A percentile compares a stretch with the other conserved stretches of the same genome.
phyloP scores from a whole-genome alignment of 2,113 vertebrate genomes.

The Chionis minor region DNA sequence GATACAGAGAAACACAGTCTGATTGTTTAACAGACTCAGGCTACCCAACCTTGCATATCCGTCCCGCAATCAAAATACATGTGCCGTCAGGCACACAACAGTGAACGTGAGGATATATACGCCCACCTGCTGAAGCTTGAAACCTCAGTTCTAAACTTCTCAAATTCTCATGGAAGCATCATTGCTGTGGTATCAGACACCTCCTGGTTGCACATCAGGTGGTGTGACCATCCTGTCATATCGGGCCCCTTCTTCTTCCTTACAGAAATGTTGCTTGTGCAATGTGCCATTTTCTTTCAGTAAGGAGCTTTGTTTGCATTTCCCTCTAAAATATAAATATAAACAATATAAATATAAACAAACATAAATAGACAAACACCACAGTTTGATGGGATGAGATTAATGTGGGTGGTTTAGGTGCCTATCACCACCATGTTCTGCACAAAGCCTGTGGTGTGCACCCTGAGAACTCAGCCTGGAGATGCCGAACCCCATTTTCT shows the following conservation, averaged over 20 bases:
- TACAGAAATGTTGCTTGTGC: background rate
- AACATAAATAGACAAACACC: background rate
- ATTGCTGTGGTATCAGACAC: background rate
- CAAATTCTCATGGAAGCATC: background rate
- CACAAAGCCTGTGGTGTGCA: background rate
- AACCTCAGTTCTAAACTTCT: background rate
- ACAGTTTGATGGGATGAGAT: background rate
- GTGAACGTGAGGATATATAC: background rate
- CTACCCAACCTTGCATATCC: background rate
- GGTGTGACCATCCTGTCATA: background rate
- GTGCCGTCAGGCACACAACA: background rate
- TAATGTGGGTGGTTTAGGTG: background rate
- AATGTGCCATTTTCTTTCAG: background rate
- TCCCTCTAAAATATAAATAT: background rate
- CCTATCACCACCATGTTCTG: background rate
- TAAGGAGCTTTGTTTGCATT: background rate
- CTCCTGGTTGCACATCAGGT: background rate
- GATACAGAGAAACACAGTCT: background rate
- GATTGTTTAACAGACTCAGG: background rate
- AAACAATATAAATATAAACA: background rate
- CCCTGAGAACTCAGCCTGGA: background rate
- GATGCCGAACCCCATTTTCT: background rate
- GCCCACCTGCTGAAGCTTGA: background rate
- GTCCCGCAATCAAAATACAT: accelerated
- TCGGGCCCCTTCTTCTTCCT: background rate